Evolutionary conservation across 2,113 vertebrate species (phyloP).

Genomic region (Phyllopteryx taeniolatus): DNA sequence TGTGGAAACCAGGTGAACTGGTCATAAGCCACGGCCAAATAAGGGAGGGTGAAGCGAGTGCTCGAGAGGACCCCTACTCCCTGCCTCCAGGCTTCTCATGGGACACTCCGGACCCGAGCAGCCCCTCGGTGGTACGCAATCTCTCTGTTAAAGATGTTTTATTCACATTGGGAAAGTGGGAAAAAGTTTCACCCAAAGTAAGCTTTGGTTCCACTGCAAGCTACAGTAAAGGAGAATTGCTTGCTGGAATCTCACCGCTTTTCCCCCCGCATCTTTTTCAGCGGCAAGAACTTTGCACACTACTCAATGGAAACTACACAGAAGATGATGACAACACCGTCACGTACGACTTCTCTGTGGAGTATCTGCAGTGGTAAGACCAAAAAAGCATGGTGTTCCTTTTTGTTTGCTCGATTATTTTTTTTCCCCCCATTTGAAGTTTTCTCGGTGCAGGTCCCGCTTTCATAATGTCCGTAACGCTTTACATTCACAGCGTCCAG

Average conservation of each 20-base stretch:
- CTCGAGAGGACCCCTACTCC: conserved; percentile 86
- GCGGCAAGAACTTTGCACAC: conserved; percentile 86
- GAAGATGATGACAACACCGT: conserved; percentile 96
- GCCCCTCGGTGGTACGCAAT: conserved; percentile 79
- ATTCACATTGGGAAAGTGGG: background rate
- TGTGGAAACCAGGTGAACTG: conserved; percentile 74
- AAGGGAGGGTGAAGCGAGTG: conserved; percentile 75
- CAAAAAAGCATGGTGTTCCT: background rate
- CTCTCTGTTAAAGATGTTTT: background rate
- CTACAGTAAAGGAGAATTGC: background rate
- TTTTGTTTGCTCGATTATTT: background rate
- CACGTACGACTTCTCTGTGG: conserved; percentile 82
- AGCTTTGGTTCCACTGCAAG: background rate
- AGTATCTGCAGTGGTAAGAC: conserved; percentile 91
- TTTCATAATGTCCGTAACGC: background rate
- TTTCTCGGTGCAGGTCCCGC: background rate
- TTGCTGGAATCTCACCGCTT: background rate
- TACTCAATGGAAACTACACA: conserved; percentile 92
- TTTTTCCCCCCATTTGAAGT: background rate
- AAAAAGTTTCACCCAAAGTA: background rate
- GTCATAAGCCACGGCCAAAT: conserved; percentile 82
- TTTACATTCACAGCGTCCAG: background rate
- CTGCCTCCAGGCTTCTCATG: conserved; percentile 89
- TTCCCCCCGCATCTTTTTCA: conserved; percentile 44
- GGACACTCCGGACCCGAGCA: conserved; percentile 86